Conservation (phyloP, 2,888 invertebrate species). For the Sussaba pulchella region DNA sequence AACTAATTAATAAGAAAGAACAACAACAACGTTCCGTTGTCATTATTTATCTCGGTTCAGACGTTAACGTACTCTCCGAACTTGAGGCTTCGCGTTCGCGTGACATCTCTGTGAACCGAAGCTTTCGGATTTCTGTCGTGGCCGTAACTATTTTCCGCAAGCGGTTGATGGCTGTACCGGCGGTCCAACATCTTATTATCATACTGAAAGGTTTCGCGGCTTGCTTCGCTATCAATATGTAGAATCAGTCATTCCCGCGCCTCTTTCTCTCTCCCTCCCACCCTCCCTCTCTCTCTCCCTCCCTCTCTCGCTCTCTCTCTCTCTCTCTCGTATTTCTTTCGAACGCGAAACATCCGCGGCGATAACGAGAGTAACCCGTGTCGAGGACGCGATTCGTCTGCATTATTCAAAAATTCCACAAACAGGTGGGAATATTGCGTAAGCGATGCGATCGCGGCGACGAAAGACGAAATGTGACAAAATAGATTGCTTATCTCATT, state of each 20-base stretch:
- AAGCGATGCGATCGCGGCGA: constrained; percentile 8
- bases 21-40: no score
- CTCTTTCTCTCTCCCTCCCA: constrained; percentile 6
- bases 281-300: no score
- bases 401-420: constrained; percentile 22
- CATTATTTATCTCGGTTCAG: neutral
- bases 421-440: constrained; percentile 50
- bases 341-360: constrained; percentile 19
- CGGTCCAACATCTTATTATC: constrained; percentile 79
- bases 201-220: constrained; percentile 73
- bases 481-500: constrained; percentile 5
- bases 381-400: constrained; percentile 8
- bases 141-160: constrained; percentile 57
- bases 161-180: constrained; percentile 76
- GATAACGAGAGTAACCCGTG: constrained; percentile 26
- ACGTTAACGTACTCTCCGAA: constrained; percentile 75
- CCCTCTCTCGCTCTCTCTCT: no score
- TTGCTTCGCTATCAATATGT: constrained; percentile 74
- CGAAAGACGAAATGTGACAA: neutral
- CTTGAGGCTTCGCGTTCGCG: constrained; percentile 70
- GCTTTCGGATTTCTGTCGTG: constrained; percentile 20
- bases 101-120: constrained; percentile 66
- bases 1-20: no score
- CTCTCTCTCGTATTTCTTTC: constrained; percentile 40
- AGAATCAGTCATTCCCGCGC: constrained; percentile 71